These are phyloP conservation scores for Morpho deidamia DNA, from an alignment of 2,888 invertebrate genomes.

Conservation along the genomic window DNA sequence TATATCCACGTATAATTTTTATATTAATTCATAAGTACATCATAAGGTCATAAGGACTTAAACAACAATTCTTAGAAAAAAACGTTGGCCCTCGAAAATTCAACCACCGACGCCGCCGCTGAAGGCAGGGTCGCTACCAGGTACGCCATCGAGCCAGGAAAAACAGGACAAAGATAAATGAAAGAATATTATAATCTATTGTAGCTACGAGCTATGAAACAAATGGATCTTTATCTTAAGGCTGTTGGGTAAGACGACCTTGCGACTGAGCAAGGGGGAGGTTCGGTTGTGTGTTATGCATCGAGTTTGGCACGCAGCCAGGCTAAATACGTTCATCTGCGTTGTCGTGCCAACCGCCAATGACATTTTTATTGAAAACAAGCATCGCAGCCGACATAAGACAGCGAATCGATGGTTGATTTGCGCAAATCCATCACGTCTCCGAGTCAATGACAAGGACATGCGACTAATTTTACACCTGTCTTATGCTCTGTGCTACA, in stretches of 20 bases:
- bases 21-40: too few species aligned
- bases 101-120: too few species aligned
- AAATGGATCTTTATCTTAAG: slow-evolving; percentile 1
- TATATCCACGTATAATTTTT: too few species aligned
- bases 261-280: slow-evolving; percentile 50
- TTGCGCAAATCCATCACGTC: slow-evolving; percentile 65
- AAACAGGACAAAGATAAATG: too few species aligned
- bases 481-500: slow-evolving; percentile 42
- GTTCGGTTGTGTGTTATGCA: slow-evolving; percentile 57
- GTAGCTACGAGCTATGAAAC: not conserved
- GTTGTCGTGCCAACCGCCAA: slow-evolving; percentile 59
- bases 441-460: slow-evolving; percentile 76
- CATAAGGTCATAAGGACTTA: too few species aligned
- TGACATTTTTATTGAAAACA: slow-evolving; percentile 76
- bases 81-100: too few species aligned
- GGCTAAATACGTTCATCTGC: slow-evolving; percentile 66
- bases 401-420: slow-evolving; percentile 55
- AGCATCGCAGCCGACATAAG: slow-evolving; percentile 61
- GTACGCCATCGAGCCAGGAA: too few species aligned
- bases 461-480: slow-evolving; percentile 56
- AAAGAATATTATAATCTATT: too few species aligned
- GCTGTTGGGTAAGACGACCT: slow-evolving; percentile 55
- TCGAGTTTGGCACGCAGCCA: slow-evolving; percentile 60
- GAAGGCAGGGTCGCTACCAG: too few species aligned
- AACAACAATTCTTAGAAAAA: too few species aligned